phyloP scores from a whole-genome alignment of 2,113 vertebrate genomes.

The Grantiella picta region DNA sequence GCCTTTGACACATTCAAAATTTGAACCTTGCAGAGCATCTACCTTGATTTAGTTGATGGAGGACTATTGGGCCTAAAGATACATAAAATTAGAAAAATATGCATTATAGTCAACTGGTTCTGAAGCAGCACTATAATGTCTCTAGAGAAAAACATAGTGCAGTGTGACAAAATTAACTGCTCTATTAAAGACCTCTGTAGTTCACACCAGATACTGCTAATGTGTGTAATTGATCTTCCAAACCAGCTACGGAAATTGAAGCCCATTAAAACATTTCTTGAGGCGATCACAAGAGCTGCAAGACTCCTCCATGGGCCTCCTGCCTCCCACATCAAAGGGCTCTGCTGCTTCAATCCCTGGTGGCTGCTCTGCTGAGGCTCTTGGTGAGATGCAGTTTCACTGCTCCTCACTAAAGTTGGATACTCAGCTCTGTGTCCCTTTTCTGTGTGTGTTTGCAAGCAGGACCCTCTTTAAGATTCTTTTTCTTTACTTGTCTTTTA shows the following conservation, averaged over 20 bases:
- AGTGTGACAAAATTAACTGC: background rate
- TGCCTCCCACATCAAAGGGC: background rate
- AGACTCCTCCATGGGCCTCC: background rate
- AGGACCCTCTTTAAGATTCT: background rate
- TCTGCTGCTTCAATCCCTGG: background rate
- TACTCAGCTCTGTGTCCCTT: fast-evolving
- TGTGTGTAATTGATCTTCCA: background rate
- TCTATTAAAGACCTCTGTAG: background rate
- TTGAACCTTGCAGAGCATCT: background rate
- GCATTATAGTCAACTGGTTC: background rate
- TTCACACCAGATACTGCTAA: background rate
- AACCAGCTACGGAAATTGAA: background rate
- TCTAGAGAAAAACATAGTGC: background rate
- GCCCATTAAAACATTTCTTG: background rate
- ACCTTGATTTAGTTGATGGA: background rate
- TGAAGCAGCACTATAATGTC: background rate
- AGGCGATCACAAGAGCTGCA: background rate
- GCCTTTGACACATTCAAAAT: background rate
- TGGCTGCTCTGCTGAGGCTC: background rate
- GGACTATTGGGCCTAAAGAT: background rate
- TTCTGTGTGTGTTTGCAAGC: background rate
- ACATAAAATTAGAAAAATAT: background rate
- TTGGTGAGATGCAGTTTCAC: fast-evolving
- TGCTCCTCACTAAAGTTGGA: background rate
- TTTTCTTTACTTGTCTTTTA: background rate